Percentiles rank a stretch among this genome's conserved stretches.
Conservation (phyloP, 2,113 vertebrate species). For the Ailurus styani region DNA sequence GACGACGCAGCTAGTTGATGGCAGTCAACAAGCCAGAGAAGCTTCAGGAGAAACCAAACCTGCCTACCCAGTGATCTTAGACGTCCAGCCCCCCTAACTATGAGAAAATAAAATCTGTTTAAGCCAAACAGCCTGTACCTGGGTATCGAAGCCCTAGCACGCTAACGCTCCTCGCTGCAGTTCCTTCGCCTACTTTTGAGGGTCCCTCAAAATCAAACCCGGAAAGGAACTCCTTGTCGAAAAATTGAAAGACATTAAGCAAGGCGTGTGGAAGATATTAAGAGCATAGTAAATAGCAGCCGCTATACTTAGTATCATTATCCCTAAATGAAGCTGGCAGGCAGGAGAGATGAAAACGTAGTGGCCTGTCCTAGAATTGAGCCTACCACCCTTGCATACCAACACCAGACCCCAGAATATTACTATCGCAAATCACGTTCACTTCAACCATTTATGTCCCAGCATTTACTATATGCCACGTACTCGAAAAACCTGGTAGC, state of each 20-base stretch:
- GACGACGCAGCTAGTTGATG: rapidly evolving
- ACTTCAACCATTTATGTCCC: background rate
- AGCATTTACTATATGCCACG: background rate
- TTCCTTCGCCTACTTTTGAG: background rate
- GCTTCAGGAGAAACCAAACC: background rate
- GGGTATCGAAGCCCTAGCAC: background rate
- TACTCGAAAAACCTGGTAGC: background rate
- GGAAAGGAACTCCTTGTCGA: background rate
- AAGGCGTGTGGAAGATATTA: background rate
- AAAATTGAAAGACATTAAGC: background rate
- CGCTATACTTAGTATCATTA: background rate
- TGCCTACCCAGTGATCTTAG: background rate
- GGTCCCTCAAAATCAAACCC: background rate
- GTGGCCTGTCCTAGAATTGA: background rate
- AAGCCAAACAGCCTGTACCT: background rate
- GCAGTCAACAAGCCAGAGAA: background rate
- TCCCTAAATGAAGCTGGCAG: background rate
- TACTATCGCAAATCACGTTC: background rate
- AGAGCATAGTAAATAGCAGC: background rate
- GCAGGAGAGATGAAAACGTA: background rate
- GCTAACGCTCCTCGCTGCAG: background rate
- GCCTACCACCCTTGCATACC: background rate
- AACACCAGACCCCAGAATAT: background rate
- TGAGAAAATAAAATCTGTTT: background rate
- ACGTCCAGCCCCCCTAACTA: background rate